Evolutionary conservation across 2,797 vertebrate species (phyloP), one percentile per base, ranked within the genome.

Genomic region (Selene dorsalis): DNA sequence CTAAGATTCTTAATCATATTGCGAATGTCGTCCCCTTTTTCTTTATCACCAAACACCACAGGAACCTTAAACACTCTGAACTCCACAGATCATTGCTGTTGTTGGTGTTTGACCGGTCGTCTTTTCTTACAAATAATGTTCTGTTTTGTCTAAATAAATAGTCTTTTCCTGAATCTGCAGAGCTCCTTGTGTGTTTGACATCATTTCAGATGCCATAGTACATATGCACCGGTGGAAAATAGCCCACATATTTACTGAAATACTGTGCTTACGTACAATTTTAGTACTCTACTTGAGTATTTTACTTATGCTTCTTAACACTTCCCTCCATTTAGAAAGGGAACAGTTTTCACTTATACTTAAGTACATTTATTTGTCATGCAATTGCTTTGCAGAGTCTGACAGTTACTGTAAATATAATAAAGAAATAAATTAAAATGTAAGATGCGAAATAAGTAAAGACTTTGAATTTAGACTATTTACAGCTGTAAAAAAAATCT

Each of bases 71-170:
- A 82, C 43, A 66, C 71, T 55, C 43, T 67, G 32, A 78, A 62
- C 58, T 76, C 73, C 50, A 81, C 58, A 61, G n/a, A 78, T 55
- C 26, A 83, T 80, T 77, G 69, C 58, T 74, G n/a, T 81, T 39
- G 48, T 65, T 82, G 30, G 59, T 87, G 76, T 87, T 83, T 62
- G 69, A 58, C 47, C 58, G 38, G 60, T 80, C 48, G 79, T 80
- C 77, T 61, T 85, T 89, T 92, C 64, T 88, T 85, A 85, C 52
- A 68, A 48, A 75, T 85, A 35, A 66, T 74, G 55, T 82, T 62
- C 43, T 73, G 80, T 83, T 84, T 87, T 89, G 73, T 87, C 75
- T 73, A 73, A 92, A 89, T 92, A 92, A 93, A 90, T 20, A n/a
- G 3, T 53, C 2, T 60, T 87, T 84, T 82, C 66, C 68, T 79